Evolutionary conservation across 2,113 vertebrate species (phyloP).

Genomic region (Poecilia latipinna): DNA sequence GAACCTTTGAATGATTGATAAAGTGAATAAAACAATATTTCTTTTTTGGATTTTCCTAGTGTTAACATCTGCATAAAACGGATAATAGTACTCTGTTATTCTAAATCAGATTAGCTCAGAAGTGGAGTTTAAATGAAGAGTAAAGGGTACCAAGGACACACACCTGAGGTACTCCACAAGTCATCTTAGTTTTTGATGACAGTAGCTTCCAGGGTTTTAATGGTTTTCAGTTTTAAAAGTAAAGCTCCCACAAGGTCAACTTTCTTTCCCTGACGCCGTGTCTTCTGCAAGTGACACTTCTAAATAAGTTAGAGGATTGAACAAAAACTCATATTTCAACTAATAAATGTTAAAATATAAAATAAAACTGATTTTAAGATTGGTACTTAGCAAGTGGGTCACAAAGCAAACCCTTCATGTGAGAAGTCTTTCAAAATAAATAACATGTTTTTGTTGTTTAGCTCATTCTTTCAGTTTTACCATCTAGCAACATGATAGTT

Average conservation of each 20-base stretch:
- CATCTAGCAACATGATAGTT: not conserved
- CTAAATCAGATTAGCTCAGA: no score
- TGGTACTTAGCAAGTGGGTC: not conserved
- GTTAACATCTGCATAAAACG: no score
- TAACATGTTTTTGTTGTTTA: not conserved
- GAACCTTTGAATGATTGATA: no score
- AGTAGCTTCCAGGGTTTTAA: no score
- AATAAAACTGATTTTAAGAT: not conserved
- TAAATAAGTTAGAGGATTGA: not conserved
- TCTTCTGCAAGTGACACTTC: not conserved
- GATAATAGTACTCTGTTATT: no score
- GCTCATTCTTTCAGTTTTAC: not conserved
- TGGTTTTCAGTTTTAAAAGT: no score
- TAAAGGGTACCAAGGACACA: not conserved
- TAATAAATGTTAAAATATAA: not conserved
- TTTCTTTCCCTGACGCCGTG: not conserved
- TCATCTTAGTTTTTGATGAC: no score
- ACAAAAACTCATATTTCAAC: not conserved
- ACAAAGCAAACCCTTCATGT: not conserved
- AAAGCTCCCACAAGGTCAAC: no score
- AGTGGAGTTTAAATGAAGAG: not conserved
- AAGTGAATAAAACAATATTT: no score
- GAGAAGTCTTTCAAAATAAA: not conserved
- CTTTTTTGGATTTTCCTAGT: no score
- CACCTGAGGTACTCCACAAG: not conserved